These are phyloP conservation scores for Phyto melanocephala DNA, from an alignment of 2,888 invertebrate species.

Conservation along the genomic window DNA sequence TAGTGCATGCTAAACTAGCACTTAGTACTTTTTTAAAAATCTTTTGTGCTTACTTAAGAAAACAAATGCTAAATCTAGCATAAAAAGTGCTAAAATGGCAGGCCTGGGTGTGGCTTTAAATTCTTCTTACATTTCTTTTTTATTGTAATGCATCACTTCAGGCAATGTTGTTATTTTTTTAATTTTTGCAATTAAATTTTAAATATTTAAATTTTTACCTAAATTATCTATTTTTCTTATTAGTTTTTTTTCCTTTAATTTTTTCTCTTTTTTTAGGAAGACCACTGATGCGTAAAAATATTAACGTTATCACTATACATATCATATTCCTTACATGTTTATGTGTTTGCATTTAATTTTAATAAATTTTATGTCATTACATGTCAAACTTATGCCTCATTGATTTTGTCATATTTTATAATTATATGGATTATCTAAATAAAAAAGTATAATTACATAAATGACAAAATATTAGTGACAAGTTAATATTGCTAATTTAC, in stretches of 20 bases:
- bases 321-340: neutral
- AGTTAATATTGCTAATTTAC: too few relatives aligned
- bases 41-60: too few relatives aligned
- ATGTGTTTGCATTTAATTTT: neutral
- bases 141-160: too few relatives aligned
- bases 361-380: conserved; percentile 31
- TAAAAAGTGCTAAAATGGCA: too few relatives aligned
- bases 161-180: neutral
- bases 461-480: neutral
- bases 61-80: too few relatives aligned
- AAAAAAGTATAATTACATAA: too few relatives aligned
- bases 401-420: conserved; percentile 59
- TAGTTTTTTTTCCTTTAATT: neutral
- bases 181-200: neutral
- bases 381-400: conserved; percentile 55
- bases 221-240: neutral
- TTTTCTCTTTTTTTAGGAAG: too few relatives aligned
- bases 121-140: too few relatives aligned
- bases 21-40: too few relatives aligned
- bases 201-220: neutral
- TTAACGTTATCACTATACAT: conserved; percentile 8
- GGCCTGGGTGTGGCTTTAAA: too few relatives aligned
- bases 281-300: conserved; percentile 35
- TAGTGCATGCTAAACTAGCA: too few relatives aligned
- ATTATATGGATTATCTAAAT: conserved; percentile 1